A percentile compares a stretch with the other conserved stretches of the same genome.
phyloP scores from a whole-genome alignment of 1,140 invertebrate species.

The Drosophila triauraria region DNA sequence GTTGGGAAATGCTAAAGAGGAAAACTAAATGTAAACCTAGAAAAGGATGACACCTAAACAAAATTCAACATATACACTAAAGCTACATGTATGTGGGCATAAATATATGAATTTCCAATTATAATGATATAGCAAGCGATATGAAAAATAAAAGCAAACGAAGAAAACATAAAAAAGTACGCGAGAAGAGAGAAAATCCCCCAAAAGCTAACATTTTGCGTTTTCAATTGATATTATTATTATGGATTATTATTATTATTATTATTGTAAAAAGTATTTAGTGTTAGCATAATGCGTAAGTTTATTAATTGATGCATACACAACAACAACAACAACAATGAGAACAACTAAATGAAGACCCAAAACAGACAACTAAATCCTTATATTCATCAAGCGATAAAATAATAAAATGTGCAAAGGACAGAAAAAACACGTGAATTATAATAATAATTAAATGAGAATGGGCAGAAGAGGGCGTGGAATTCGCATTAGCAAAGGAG shows the following conservation, averaged over 20 bases:
- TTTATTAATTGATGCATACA: slow-evolving; percentile 60
- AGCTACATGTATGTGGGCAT: slow-evolving; percentile 31
- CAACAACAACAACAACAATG: slow-evolving; percentile 40
- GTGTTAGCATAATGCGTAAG: slow-evolving; percentile 82
- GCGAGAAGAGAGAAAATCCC: slow-evolving; percentile 6
- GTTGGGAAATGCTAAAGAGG: slow-evolving; percentile 22
- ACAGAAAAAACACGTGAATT: slow-evolving; percentile 20
- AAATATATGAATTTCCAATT: slow-evolving; percentile 56
- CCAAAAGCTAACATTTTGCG: slow-evolving; percentile 62
- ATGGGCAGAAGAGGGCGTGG: background rate
- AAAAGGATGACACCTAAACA: slow-evolving; percentile 61
- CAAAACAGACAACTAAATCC: slow-evolving; percentile 35
- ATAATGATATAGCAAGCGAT: slow-evolving; percentile 54
- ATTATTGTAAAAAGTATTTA: slow-evolving; percentile 83
- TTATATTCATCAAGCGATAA: slow-evolving; percentile 55
- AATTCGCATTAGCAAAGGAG: slow-evolving; percentile 15
- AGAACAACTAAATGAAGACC: slow-evolving; percentile 20
- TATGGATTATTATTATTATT: slow-evolving; percentile 64
- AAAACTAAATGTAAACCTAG: slow-evolving; percentile 74
- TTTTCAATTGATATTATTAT: slow-evolving; percentile 59
- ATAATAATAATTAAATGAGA: slow-evolving; percentile 14
- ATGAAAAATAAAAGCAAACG: slow-evolving; percentile 4
- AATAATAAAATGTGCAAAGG: slow-evolving; percentile 36
- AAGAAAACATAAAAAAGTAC: slow-evolving; percentile 6
- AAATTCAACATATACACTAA: slow-evolving; percentile 37